Conservation (phyloP, 2,888 invertebrate species). For the Escarpia spicata region DNA sequence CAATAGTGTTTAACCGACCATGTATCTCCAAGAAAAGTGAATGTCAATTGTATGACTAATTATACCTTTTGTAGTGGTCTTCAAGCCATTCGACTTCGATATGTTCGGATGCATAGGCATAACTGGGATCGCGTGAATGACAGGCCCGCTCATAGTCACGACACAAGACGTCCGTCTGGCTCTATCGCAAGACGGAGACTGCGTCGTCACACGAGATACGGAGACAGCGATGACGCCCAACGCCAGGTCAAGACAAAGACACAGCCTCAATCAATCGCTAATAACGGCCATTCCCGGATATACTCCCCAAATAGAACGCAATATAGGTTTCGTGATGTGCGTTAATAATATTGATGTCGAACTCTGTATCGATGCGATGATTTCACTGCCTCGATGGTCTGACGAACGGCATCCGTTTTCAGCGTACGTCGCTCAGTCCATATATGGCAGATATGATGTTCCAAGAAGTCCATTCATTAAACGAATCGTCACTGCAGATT, state of each 20-base stretch:
- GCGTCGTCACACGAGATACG: not conserved
- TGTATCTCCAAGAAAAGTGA: not conserved
- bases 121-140: conserved; percentile 3
- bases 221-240: not conserved
- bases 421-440: not conserved
- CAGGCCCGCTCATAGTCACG: not conserved
- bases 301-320: not conserved
- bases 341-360: not conserved
- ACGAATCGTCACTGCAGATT: not conserved
- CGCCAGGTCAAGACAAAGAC: not conserved
- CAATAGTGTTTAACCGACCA: not conserved
- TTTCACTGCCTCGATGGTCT: not conserved
- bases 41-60: not conserved
- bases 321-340: not conserved
- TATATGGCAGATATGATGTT: not conserved
- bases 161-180: not conserved
- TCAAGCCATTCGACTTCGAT: conserved; percentile 16
- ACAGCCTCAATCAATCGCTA: not conserved
- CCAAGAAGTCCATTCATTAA: not conserved
- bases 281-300: not conserved
- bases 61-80: not conserved
- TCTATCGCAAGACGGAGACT: not conserved
- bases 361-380: not conserved
- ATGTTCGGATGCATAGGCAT: conserved; percentile 13
- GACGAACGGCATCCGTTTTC: not conserved